Evolutionary conservation across 2,113 vertebrate species (phyloP).

Genomic region (Lutjanus erythropterus): DNA sequence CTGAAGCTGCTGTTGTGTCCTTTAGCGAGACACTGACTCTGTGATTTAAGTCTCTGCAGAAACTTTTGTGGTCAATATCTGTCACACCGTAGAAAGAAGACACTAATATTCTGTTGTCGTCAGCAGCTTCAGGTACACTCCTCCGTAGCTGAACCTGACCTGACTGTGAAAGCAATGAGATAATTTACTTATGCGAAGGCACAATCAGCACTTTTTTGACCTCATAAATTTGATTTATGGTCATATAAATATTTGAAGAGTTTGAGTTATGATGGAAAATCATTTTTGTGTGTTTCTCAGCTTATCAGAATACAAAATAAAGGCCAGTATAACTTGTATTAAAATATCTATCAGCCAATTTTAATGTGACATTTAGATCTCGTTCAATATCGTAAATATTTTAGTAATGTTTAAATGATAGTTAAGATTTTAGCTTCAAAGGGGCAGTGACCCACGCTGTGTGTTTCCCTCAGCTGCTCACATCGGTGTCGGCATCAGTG

Average conservation of each 20-base stretch:
- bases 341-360: not conserved
- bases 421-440: not conserved
- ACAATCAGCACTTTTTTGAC: not conserved
- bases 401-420: not conserved
- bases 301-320: not conserved
- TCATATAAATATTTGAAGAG: not conserved
- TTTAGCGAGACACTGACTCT: not conserved
- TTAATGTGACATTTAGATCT: not conserved
- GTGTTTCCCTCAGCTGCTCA: constrained; percentile 82
- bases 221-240: not conserved
- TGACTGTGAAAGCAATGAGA: not conserved
- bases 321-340: not conserved
- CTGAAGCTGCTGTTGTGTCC: not conserved
- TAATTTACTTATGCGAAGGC: not conserved
- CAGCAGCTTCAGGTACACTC: not conserved
- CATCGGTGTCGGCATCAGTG: constrained; percentile 87
- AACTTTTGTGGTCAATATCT: not conserved
- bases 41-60: not conserved
- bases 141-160: not conserved
- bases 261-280: not conserved
- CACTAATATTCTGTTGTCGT: not conserved
- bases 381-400: not conserved
- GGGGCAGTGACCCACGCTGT: not conserved
- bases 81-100: not conserved
- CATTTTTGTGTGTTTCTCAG: not conserved